Conservation (phyloP, 2,888 invertebrate genomes). For the Eupithecia vulgata region DNA sequence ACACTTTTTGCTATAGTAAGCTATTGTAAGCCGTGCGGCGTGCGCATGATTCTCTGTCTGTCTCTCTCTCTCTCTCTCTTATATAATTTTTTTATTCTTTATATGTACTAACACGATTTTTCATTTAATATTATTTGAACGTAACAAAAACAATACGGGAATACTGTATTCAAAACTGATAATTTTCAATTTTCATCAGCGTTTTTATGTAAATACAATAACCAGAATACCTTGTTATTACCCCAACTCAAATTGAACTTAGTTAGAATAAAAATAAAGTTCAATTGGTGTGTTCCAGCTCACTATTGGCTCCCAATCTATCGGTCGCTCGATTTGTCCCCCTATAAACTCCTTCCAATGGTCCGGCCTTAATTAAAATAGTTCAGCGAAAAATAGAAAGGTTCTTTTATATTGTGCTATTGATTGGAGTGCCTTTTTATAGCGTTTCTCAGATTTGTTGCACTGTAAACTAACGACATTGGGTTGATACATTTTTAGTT, state of each 20-base stretch:
- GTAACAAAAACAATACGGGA: background rate
- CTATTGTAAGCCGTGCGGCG: no score
- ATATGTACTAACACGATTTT: background rate
- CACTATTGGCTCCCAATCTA: constrained; percentile 64
- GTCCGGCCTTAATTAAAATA: constrained; percentile 78
- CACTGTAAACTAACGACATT: constrained; percentile 11
- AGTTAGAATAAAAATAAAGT: constrained; percentile 9
- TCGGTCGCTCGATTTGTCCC: constrained; percentile 70
- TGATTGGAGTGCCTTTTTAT: constrained; percentile 13
- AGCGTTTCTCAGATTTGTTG: constrained; percentile 13
- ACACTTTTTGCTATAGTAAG: no score
- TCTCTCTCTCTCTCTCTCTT: no score
- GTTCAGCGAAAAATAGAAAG: constrained; percentile 72
- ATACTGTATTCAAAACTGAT: background rate
- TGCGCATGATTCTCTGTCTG: no score
- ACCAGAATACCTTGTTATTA: constrained; percentile 8
- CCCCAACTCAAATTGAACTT: background rate
- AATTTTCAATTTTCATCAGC: constrained; percentile 3
- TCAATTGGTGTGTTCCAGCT: constrained; percentile 18
- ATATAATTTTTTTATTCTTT: no score
- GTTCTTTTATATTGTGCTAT: constrained; percentile 20
- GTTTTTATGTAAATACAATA: constrained; percentile 10
- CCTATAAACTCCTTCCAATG: constrained; percentile 75
- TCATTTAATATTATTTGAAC: background rate
- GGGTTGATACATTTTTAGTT: constrained; percentile 3